A percentile compares a stretch with the other conserved stretches of the same genome.
phyloP scores from a whole-genome alignment of 2,797 vertebrate genomes.

The Pelobates cultripes region DNA sequence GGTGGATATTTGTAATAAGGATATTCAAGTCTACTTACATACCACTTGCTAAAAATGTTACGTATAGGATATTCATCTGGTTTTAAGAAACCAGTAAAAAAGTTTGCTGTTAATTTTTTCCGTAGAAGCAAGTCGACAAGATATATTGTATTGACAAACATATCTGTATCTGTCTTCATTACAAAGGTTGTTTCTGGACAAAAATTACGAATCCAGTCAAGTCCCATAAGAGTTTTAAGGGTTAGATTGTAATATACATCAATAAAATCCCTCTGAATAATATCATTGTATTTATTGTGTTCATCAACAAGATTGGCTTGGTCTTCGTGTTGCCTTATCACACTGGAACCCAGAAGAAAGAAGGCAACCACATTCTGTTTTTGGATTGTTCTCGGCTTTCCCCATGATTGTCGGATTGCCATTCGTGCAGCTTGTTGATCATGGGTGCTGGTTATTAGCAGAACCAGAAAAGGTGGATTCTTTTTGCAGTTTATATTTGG shows the following conservation, averaged over 20 bases:
- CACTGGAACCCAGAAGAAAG: conserved; percentile 70
- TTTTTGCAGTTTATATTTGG: conserved; percentile 63
- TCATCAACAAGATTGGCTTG: conserved; percentile 49
- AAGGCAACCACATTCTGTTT: conserved; percentile 58
- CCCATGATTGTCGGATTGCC: conserved; percentile 72
- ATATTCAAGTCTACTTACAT: conserved; percentile 68
- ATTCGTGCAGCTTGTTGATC: conserved; percentile 51
- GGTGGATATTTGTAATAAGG: conserved; percentile 66
- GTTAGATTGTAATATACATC: conserved; percentile 74
- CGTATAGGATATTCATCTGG: conserved; percentile 67
- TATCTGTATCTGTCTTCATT: conserved; percentile 74
- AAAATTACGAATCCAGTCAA: conserved; percentile 71
- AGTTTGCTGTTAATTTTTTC: conserved; percentile 60
- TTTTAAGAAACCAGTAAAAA: conserved; percentile 76
- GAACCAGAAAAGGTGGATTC: conserved; percentile 68
- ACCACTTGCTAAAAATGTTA: conserved; percentile 67
- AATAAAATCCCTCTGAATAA: conserved; percentile 75
- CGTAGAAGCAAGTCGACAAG: conserved; percentile 69
- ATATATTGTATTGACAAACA: conserved; percentile 73
- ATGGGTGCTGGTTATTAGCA: conserved; percentile 66
- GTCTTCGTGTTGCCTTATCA: background rate
- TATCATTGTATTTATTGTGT: conserved; percentile 60
- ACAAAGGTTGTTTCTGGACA: conserved; percentile 69
- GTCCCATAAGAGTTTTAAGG: conserved; percentile 76
- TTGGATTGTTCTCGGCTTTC: conserved; percentile 22